Conservation (phyloP, 2,797 vertebrate genomes). For the Sebastes itinus region DNA sequence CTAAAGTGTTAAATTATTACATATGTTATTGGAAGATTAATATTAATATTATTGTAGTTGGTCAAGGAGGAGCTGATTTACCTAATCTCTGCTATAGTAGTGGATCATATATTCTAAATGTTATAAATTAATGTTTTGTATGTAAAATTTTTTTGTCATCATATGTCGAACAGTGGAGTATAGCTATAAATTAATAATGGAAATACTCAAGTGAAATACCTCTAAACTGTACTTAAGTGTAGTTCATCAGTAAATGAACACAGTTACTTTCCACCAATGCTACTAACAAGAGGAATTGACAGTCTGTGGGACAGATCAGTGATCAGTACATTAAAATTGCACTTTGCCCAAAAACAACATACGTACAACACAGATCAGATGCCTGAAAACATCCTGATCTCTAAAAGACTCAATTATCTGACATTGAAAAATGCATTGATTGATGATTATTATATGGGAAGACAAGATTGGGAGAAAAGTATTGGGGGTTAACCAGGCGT, state of each 20-base stretch:
- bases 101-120: neutral
- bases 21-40: neutral
- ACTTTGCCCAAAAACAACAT: neutral
- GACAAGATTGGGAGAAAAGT: neutral
- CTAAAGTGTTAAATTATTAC: neutral
- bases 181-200: neutral
- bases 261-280: too few species aligned
- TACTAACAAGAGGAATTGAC: neutral
- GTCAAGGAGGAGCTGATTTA: neutral
- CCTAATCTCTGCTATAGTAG: neutral
- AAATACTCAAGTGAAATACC: neutral
- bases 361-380: neutral
- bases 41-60: neutral
- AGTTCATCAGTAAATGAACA: neutral
- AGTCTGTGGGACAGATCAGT: neutral
- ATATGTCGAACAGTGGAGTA: neutral
- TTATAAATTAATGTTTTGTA: neutral
- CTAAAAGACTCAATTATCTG: neutral
- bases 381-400: neutral
- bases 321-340: neutral
- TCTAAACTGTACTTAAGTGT: neutral
- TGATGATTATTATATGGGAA: neutral
- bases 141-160: neutral
- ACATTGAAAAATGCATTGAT: neutral
- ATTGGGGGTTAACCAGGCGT: neutral